Evolutionary conservation across 2,797 vertebrate genomes (phyloP).

Genomic region (Hyperoplus lanceolatus): DNA sequence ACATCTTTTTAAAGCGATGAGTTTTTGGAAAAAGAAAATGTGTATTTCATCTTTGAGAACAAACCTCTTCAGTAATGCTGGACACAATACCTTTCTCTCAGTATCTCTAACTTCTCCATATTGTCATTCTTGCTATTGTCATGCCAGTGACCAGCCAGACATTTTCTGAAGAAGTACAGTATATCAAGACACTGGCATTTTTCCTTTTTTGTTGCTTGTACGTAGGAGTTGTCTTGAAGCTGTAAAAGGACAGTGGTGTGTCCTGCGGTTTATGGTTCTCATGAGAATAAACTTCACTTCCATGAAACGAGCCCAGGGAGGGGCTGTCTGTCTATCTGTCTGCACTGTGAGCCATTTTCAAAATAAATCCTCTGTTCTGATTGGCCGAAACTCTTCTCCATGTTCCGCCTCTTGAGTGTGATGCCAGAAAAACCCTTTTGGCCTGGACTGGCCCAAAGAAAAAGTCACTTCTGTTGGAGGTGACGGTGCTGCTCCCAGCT

Average conservation of each 20-base stretch:
- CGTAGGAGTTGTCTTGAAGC: conserved; percentile 20
- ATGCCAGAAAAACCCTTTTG: conserved; percentile 92
- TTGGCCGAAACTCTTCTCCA: conserved; percentile 58
- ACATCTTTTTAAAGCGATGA: no score
- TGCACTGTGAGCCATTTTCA: conserved; percentile 96
- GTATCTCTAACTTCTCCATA: conserved; percentile 11
- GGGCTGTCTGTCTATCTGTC: conserved; percentile 72
- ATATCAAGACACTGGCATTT: conserved; percentile 26
- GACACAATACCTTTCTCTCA: conserved; percentile 19
- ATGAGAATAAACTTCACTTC: conserved; percentile 5
- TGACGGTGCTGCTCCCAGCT: conserved; percentile 57
- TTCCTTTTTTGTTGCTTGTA: conserved; percentile 17
- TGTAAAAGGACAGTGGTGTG: background rate
- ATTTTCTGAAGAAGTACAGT: conserved; percentile 30
- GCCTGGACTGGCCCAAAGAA: conserved; percentile 56
- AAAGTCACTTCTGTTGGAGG: conserved; percentile 47
- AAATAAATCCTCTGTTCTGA: conserved; percentile 18
- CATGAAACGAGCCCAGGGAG: conserved; percentile 43
- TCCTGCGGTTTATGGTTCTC: conserved; percentile 21
- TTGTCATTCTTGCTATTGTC: conserved; percentile 31
- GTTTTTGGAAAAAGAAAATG: background rate
- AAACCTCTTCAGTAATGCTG: background rate
- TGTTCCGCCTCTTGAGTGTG: conserved; percentile 88
- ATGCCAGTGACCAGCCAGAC: conserved; percentile 66
- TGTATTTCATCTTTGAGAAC: background rate